Conservation (phyloP, 2,888 invertebrate species). For the Catocala sponsa region DNA sequence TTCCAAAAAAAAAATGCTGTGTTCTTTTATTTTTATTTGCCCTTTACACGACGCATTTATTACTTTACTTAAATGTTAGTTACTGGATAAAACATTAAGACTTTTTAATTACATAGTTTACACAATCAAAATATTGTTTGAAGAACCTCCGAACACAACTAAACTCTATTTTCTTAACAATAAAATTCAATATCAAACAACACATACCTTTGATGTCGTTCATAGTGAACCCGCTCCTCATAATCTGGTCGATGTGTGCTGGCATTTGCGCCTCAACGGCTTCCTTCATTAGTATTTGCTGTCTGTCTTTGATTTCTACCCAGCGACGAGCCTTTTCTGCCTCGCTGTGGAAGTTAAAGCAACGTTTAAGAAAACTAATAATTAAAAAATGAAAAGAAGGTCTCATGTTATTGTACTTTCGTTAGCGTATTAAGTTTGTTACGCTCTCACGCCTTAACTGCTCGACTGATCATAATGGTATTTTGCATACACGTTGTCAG, state of each 20-base stretch:
- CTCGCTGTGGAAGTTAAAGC: slow-evolving; percentile 87
- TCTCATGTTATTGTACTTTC: too few relatives aligned
- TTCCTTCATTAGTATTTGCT: slow-evolving; percentile 93
- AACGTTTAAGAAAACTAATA: too few relatives aligned
- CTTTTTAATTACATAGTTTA: background rate
- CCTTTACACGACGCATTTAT: too few relatives aligned
- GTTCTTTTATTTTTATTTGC: too few relatives aligned
- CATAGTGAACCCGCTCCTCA: slow-evolving; percentile 96
- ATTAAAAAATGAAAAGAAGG: too few relatives aligned
- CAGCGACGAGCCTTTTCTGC: slow-evolving; percentile 94
- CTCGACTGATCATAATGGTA: too few relatives aligned
- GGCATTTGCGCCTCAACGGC: slow-evolving; percentile 91
- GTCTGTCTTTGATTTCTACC: slow-evolving; percentile 96
- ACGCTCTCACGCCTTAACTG: background rate
- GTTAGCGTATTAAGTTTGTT: background rate
- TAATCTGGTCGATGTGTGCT: slow-evolving; percentile 96
- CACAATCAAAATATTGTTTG: background rate
- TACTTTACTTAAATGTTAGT: background rate
- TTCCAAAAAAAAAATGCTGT: too few relatives aligned
- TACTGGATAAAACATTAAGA: background rate
- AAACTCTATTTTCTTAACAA: background rate
- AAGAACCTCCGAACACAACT: slow-evolving; percentile 2
- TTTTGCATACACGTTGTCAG: too few relatives aligned
- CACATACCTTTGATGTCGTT: slow-evolving; percentile 95
- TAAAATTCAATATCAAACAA: background rate